Percentiles rank a stretch among this genome's conserved stretches.
phyloP scores from a whole-genome alignment of 2,888 invertebrate species.

The Chirona hameri region DNA sequence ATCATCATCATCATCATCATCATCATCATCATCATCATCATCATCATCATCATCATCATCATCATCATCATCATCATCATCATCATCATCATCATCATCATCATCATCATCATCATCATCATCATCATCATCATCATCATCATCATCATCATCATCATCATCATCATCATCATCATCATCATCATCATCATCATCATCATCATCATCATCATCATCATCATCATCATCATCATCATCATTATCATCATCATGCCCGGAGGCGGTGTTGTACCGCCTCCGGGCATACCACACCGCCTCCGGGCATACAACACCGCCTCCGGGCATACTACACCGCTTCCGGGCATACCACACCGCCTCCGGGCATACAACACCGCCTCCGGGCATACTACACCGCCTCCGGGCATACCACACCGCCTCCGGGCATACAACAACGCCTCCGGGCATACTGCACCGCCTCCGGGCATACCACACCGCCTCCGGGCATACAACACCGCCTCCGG shows the following conservation, averaged over 20 bases:
- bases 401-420: no score
- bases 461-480: no score
- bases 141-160: constrained; percentile 22
- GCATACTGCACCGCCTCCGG: no score
- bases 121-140: constrained; percentile 14
- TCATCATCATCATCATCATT: constrained; percentile 24
- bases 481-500: no score
- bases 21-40: constrained; percentile 25
- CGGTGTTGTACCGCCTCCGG: no score
- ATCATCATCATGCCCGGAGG: constrained; percentile 9
- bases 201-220: constrained; percentile 13
- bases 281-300: no score
- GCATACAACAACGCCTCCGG: no score
- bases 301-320: no score
- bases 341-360: no score
- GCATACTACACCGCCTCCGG: no score
- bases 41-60: constrained; percentile 8
- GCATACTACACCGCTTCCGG: no score
- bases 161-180: constrained; percentile 22
- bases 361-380: no score
- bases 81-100: constrained; percentile 13
- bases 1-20: constrained; percentile 22
- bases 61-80: constrained; percentile 13
- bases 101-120: constrained; percentile 22
- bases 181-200: constrained; percentile 22